Base-by-base conservation (phyloP, 2,797 vertebrate genomes). In the Rhadinocentrus ornatus region DNA sequence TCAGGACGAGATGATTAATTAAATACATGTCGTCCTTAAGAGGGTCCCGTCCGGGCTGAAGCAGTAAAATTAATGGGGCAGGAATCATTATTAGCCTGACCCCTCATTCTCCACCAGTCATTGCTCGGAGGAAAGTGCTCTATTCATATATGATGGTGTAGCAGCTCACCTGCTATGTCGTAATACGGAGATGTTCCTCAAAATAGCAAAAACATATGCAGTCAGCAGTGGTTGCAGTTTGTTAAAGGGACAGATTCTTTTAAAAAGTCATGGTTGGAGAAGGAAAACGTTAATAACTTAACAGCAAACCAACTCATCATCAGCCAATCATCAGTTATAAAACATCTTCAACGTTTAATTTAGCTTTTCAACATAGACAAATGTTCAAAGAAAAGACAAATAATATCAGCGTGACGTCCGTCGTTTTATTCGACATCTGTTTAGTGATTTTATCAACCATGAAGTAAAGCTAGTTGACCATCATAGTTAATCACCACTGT, bases 81-180 rank as follows among this genome's bases (percentile, higher is more conserved):
- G 83, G 80, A 83, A 83, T 84, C 84, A 86, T 89, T 88, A 90
- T 86, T 77, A 86, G 78, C 84, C 84, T 84, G 89, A 90, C 87
- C 88, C 68, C 63, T 65, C 63, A 77, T 75, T 82, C 85, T 86
- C 71, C 58, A 75, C 82, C 75, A 77, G 72, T 89, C 81, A 78
- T 4, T 3, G 41, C 69, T 77, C 82, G 79, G 75, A 92, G 89
- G 83, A 83, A 37, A 71, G 76, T 37, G 62, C 59, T 69, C 39
- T 3, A 9, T 80, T 88, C 34, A 35, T 84, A 84, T 81, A 18
- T 74, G 83, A 71, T 4, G 9, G 48, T 46, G 27, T 16, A 52
- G 70, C 81, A 73, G 64, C 83, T 82, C 62, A 61, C 67, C n/a
- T n/a, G n/a, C n/a, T n/a, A n/a, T n/a, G n/a, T n/a, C n/a, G n/a